Evolutionary conservation across 2,113 vertebrate species (phyloP), one percentile per base, ranked within the genome.

Genomic region (Xenopus laevis): DNA sequence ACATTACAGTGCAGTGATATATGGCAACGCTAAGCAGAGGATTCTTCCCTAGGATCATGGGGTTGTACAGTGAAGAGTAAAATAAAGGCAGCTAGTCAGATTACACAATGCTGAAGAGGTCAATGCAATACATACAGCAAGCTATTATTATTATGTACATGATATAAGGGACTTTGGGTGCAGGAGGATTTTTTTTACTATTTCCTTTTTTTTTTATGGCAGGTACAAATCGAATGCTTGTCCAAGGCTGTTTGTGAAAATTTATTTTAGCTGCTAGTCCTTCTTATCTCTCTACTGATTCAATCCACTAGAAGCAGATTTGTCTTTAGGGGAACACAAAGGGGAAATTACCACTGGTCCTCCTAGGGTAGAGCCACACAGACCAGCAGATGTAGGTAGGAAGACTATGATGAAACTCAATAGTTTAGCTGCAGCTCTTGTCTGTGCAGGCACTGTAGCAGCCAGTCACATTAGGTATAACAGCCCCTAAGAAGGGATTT

Each of bases 1-100:
- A 53, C 73, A 76, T 78, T 78, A 72, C 67, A 63, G 60, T 78
- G 66, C 6, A 21, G 66, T 74, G 77, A 78, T 74, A 63, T 69
- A 69, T 60, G 71, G 33, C 60, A 20, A 44, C 23, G 13, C 33
- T 57, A 58, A 61, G n/a, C 71, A 70, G 23, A 27, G 20, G 53
- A 72, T 73, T 74, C 71, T 78, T 78, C 71, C 71, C 66, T 30
- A 73, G 66, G 30, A 65, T 74, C 57, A 16, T 40, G 55, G 23
- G 59, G 44, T 23, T 78, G 65, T 69, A 78, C 50, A 64, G 71
- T 62, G 20, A 59, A 68, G 65, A 72, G 33, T 46, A 61, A 58
- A 52, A 33, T n/a, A 23, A 69, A 65, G 53, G 20, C 58, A 68
- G 58, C 47, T 53, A 72, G 57, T 72, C 27, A 46, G 60, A 68